Evolutionary conservation across 1,140 invertebrate genomes (phyloP).

Genomic region (Musca vetustissima): DNA sequence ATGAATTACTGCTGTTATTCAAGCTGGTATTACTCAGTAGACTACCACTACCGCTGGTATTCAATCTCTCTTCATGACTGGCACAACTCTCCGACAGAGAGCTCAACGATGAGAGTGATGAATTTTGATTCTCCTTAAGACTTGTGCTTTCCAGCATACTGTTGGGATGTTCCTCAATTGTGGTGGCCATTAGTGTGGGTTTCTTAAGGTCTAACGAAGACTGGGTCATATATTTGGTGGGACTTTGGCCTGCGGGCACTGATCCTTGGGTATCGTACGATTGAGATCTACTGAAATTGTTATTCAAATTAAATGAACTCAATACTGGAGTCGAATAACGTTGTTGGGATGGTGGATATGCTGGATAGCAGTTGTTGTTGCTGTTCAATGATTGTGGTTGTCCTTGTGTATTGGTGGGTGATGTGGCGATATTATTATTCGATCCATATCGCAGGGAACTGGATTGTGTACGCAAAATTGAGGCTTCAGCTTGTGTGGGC

Average conservation of each 20-base stretch:
- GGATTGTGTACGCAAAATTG: constrained; percentile 31
- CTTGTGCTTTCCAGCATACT: neutral
- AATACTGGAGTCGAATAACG: constrained; percentile 46
- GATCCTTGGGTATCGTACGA: constrained; percentile 40
- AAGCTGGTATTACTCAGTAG: neutral
- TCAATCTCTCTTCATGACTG: constrained; percentile 14
- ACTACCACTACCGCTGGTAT: neutral
- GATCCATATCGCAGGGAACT: constrained; percentile 45
- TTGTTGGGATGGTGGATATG: constrained; percentile 31
- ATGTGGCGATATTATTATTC: constrained; percentile 40
- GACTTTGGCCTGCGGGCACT: constrained; percentile 32
- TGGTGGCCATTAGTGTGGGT: constrained; percentile 45
- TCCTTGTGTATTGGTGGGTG: neutral
- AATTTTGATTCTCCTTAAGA: neutral
- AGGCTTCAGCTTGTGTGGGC: constrained; percentile 28
- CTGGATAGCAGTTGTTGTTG: constrained; percentile 34
- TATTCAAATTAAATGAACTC: constrained; percentile 33
- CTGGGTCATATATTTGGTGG: constrained; percentile 46
- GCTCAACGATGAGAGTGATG: constrained; percentile 9
- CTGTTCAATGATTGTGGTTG: constrained; percentile 25
- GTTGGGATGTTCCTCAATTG: constrained; percentile 39
- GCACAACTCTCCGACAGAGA: constrained; percentile 32
- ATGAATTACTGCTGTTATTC: neutral
- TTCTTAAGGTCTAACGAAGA: constrained; percentile 54
- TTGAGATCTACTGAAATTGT: constrained; percentile 46